These are phyloP conservation scores for Drosophila kikkawai DNA, from an alignment of 1,140 invertebrate species.

Conservation along the genomic window DNA sequence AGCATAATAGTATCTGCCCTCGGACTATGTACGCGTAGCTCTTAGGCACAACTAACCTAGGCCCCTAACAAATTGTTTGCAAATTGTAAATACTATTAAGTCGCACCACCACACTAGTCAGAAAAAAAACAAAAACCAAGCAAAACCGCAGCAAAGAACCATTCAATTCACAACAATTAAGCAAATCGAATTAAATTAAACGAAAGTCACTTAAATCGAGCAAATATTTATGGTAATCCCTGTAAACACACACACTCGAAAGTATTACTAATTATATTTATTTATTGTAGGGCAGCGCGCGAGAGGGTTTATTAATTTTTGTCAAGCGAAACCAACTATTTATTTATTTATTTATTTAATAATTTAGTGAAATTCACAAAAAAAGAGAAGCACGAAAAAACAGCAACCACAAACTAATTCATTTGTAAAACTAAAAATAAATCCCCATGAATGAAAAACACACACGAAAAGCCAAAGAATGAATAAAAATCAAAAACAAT, in stretches of 20 bases:
- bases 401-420: constrained; percentile 52
- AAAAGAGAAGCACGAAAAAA: constrained; percentile 56
- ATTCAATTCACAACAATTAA: constrained; percentile 66
- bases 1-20: constrained; percentile 27
- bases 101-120: constrained; percentile 77
- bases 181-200: constrained; percentile 58
- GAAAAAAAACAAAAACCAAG: constrained; percentile 29
- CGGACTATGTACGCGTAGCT: constrained; percentile 23
- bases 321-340: constrained; percentile 53
- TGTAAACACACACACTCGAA: constrained; percentile 38
- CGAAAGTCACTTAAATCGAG: constrained; percentile 61
- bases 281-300: constrained; percentile 48
- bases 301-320: constrained; percentile 50
- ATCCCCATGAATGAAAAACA: constrained; percentile 32
- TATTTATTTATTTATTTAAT: constrained; percentile 68
- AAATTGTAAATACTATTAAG: constrained; percentile 81
- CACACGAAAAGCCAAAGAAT: constrained; percentile 73
- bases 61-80: constrained; percentile 71
- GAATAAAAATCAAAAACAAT: constrained; percentile 65
- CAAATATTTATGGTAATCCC: constrained; percentile 50
- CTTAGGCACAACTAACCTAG: constrained; percentile 44
- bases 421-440: constrained; percentile 34
- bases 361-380: constrained; percentile 62
- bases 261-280: constrained; percentile 75
- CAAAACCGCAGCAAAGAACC: constrained; percentile 62